Evolutionary conservation across 2,113 vertebrate genomes (phyloP), one percentile per base, ranked within the genome.

Genomic region (Carassius auratus): DNA sequence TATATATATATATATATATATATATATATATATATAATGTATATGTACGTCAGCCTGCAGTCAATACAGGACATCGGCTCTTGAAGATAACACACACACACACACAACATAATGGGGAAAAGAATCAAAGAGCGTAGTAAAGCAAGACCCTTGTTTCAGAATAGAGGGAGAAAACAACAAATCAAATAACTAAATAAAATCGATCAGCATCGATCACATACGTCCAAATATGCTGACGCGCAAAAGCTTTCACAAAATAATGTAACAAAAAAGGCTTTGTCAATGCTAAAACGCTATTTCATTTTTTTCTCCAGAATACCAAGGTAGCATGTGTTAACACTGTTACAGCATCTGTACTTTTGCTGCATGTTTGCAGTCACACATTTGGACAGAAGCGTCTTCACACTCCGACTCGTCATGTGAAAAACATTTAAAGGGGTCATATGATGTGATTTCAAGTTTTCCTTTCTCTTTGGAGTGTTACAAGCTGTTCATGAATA

Each of bases 61-160:
- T 97, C 96, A 96, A 96, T 96, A 95, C 96, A 96, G 96, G 96
- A 95, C 92, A 93, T 91, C 88, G 93, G 94, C 93, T 95, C 92
- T 94, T 91, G 88, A 92, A 90, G 87, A 79, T 75, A 91, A 92
- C 92, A 92, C 87, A 91, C 73, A 90, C 85, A 90, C 50, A 77
- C 59, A 30, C 66, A 69, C 21, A 82, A 42, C 8, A 45, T 9
- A 45, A 48, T 48, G 0, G 9, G 9, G 9, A 12, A 45, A 13
- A 84, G 85, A 88, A 83, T 76, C 55, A 77, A 88, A 88, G 89
- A 89, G 90, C 90, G 91, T 92, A 93, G 91, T 94, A 92, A 92
- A 92, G 93, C 92, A 93, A 85, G 91, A n/a, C 14, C 19, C 45
- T 86, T 45, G 8, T 45, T 9, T 90, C 92, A 93, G 85, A 91